A percentile compares a stretch with the other conserved stretches of the same genome.
phyloP scores from a whole-genome alignment of 2,797 vertebrate genomes.

The Neopelma chrysocephalum region DNA sequence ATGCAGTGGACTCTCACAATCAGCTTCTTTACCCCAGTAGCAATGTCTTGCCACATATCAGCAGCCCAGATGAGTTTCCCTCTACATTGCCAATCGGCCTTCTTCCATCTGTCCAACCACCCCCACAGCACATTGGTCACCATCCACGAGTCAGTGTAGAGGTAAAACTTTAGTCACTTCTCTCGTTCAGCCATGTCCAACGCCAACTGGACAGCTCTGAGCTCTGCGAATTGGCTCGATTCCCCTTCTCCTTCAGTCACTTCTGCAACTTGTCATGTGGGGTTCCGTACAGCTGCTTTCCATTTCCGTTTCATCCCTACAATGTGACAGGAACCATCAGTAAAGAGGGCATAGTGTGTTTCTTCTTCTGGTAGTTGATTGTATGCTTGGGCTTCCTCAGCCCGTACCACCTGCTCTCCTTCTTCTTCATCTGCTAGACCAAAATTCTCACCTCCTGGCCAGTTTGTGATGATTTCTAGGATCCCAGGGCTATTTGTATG shows the following conservation, averaged over 20 bases:
- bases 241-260: neutral
- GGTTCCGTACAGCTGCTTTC: neutral
- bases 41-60: neutral
- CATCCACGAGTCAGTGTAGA: no score
- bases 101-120: neutral
- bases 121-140: no score
- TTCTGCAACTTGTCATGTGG: neutral
- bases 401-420: no score
- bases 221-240: neutral
- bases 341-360: neutral
- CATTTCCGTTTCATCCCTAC: neutral
- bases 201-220: neutral
- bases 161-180: no score
- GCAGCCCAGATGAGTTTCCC: neutral
- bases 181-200: neutral
- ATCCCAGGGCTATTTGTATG: no score
- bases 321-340: neutral
- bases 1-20: no score
- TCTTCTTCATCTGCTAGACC: no score
- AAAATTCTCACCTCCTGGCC: no score
- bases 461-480: no score
- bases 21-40: neutral
- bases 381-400: neutral
- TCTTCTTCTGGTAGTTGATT: neutral
- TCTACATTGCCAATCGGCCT: neutral